These are phyloP conservation scores for Galerucella pusilla DNA, from an alignment of 2,888 invertebrate species.

Conservation along the genomic window DNA sequence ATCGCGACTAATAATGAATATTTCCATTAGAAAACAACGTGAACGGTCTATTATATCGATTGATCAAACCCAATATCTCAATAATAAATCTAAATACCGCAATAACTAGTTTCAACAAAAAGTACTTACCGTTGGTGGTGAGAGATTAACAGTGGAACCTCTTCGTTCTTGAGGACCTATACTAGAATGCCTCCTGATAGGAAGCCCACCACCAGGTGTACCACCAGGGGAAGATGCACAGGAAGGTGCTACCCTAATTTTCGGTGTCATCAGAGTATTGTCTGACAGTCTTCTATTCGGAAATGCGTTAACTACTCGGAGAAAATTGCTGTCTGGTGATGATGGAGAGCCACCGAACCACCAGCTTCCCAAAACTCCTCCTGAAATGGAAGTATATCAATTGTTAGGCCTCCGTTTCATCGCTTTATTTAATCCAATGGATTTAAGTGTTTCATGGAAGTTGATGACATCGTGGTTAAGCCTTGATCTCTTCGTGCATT, in stretches of 20 bases:
- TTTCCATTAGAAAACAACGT: no score
- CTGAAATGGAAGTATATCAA: constrained; percentile 46
- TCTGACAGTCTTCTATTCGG: constrained; percentile 90
- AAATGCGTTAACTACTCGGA: constrained; percentile 83
- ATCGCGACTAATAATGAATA: no score
- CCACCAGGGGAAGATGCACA: constrained; percentile 85
- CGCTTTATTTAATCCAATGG: not conserved
- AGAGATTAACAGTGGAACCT: constrained; percentile 84
- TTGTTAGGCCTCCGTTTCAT: not conserved
- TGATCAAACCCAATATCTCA: not conserved
- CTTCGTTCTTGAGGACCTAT: constrained; percentile 91
- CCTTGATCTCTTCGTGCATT: no score
- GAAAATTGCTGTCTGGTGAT: constrained; percentile 86
- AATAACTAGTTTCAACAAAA: not conserved
- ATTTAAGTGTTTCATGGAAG: no score
- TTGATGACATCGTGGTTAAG: no score
- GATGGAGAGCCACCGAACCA: constrained; percentile 87
- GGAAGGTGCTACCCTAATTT: constrained; percentile 88
- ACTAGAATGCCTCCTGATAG: constrained; percentile 89
- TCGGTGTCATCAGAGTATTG: constrained; percentile 91
- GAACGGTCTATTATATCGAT: not conserved
- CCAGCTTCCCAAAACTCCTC: constrained; percentile 79
- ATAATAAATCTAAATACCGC: not conserved
- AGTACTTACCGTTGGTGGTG: constrained; percentile 85
- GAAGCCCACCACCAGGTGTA: constrained; percentile 80